Conservation (phyloP, 1,140 invertebrate genomes). For the Hormaphis cornu region DNA sequence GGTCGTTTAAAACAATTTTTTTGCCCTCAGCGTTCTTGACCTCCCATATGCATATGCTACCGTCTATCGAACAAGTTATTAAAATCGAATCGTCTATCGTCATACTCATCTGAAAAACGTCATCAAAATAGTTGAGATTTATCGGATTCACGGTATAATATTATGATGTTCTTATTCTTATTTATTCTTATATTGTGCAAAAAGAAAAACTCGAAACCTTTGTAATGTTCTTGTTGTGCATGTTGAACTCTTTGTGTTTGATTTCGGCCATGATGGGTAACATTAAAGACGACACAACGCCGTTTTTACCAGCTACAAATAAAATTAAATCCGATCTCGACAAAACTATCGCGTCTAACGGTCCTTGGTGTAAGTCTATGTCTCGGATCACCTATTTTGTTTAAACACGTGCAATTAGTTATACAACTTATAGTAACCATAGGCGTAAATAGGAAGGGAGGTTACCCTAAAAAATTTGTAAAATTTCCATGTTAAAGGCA, state of each 20-base stretch:
- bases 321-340: conserved; percentile 65
- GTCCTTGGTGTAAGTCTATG: conserved; percentile 42
- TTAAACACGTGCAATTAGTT: no score
- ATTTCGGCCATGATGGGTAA: conserved; percentile 65
- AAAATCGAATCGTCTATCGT: conserved; percentile 70
- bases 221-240: conserved; percentile 54
- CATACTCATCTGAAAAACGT: conserved; percentile 49
- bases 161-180: no score
- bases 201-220: no score
- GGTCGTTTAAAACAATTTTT: conserved; percentile 52
- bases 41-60: conserved; percentile 76
- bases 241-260: conserved; percentile 57
- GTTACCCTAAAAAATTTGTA: no score
- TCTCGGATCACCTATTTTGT: conserved; percentile 43
- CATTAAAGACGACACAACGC: conserved; percentile 64
- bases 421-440: no score
- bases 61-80: conserved; percentile 62
- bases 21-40: conserved; percentile 61
- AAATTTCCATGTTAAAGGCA: no score
- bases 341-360: conserved; percentile 52
- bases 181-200: no score
- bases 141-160: no score
- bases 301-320: conserved; percentile 62
- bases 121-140: no score
- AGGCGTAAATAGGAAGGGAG: no score